These are phyloP conservation scores for Andricus grossulariae DNA, from an alignment of 1,140 invertebrate species.

Conservation along the genomic window DNA sequence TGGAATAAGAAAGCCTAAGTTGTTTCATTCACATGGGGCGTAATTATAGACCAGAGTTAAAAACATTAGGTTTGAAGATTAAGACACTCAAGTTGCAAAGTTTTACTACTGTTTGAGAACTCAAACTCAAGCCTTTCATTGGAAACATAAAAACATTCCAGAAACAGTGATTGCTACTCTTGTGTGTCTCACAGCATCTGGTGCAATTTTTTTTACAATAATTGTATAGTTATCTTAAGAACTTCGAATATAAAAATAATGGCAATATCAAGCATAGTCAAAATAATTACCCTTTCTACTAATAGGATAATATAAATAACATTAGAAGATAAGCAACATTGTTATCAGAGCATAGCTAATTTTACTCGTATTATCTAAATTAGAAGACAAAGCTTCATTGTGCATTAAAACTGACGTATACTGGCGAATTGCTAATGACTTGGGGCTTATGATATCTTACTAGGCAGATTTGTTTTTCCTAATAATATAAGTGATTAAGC, in stretches of 20 bases:
- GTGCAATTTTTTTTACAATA: neutral
- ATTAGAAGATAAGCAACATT: too few relatives aligned
- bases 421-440: too few relatives aligned
- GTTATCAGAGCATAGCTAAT: too few relatives aligned
- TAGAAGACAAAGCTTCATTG: too few relatives aligned
- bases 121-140: constrained; percentile 26
- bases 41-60: constrained; percentile 12
- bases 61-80: constrained; percentile 5
- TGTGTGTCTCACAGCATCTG: neutral
- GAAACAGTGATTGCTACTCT: neutral
- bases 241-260: neutral
- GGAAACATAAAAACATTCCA: constrained; percentile 19
- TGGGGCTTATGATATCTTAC: too few relatives aligned
- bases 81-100: constrained; percentile 11
- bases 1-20: too few relatives aligned
- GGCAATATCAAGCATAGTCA: neutral
- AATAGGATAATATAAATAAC: too few relatives aligned
- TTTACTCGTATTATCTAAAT: too few relatives aligned
- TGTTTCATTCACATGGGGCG: too few relatives aligned
- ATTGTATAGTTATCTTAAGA: neutral
- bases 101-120: constrained; percentile 6
- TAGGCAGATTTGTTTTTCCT: too few relatives aligned
- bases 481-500: too few relatives aligned
- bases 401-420: too few relatives aligned
- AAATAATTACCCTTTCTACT: neutral